Evolutionary conservation across 2,888 invertebrate species (phyloP), one percentile per base, ranked within the genome.

Genomic region (Smittia aterrima): DNA sequence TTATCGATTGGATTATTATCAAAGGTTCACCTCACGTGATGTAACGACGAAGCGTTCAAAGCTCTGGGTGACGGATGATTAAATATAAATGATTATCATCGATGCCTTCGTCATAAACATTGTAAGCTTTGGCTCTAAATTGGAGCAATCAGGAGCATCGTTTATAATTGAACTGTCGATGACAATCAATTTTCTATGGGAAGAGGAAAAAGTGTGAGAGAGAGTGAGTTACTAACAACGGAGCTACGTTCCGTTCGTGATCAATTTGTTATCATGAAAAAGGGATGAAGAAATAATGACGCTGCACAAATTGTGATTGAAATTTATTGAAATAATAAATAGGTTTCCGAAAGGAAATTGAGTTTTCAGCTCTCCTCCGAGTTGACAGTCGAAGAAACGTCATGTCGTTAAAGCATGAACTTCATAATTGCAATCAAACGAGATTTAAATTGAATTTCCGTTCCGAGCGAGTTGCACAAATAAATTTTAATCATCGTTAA

Each of bases 391-490:
- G 58, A 7, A 22, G 24, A 58, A 20, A 58, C 1, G 13, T 64
- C 25, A 16, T 64, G 25, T 27, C 25, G 16, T 54, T 22, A 22
- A 9, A 64, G 13, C 27, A 27, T n/a, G 25, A n/a, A 13, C 22
- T 64, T 27, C 64, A 64, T 64, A 64, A 64, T 64, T 64, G 64
- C 24, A 64, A 27, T 64, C 7, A 64, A 25, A 64, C 25, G 64
- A 64, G 25, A 27, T 64, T 64, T 27, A 64, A 27, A 54, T 2
- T 54, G 18, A 54, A 9, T 18, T 7, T 16, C 20, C 20, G 4
- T 18, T 54, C 20, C 20, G 58, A 58, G 20, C 20, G 20, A 58
- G 58, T 20, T 20, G 20, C 13, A 47, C 16, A 18, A 58, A 58
- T 58, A 58, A 58, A 58, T 58, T 58, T 16, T 22, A 58, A 58